phyloP scores from a whole-genome alignment of 2,797 vertebrate species.

The Pseudopleuronectes americanus region DNA sequence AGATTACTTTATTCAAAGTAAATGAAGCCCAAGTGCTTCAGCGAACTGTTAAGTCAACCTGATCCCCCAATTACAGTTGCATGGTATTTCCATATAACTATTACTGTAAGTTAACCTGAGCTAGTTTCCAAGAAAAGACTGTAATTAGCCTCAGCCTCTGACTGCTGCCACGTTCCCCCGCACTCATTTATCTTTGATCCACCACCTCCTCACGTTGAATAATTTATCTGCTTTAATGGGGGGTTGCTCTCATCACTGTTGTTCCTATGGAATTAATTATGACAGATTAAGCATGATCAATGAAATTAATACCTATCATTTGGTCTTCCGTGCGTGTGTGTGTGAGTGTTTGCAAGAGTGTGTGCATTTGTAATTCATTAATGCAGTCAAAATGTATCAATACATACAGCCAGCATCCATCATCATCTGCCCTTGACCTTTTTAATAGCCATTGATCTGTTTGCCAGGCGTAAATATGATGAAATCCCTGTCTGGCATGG shows the following conservation, averaged over 20 bases:
- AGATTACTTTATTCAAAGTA: conserved; percentile 40
- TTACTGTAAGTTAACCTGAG: conserved; percentile 66
- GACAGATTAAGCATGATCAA: conserved; percentile 77
- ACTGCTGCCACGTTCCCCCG: conserved; percentile 67
- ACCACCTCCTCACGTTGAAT: conserved; percentile 73
- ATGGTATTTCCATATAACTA: conserved; percentile 33
- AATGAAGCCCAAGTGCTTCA: conserved; percentile 27
- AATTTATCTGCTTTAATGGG: conserved; percentile 78
- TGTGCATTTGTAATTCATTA: conserved; percentile 72
- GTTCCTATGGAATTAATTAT: conserved; percentile 81
- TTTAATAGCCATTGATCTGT: conserved; percentile 82
- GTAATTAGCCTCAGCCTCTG: conserved; percentile 73
- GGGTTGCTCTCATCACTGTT: conserved; percentile 75
- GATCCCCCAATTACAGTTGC: conserved; percentile 56
- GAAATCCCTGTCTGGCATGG: conserved; percentile 49
- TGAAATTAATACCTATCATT: conserved; percentile 77
- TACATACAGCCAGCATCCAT: conserved; percentile 75
- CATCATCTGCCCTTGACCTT: conserved; percentile 81
- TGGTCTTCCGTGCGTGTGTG: conserved; percentile 31
- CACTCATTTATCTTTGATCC: conserved; percentile 73
- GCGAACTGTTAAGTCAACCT: conserved; percentile 50
- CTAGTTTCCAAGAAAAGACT: conserved; percentile 76
- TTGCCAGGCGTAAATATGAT: conserved; percentile 76
- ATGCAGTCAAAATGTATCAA: conserved; percentile 68
- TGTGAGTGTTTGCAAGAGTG: conserved; percentile 38